These are phyloP conservation scores for Pogonophryne albipinna DNA, from an alignment of 2,797 vertebrate species.

Conservation along the genomic window DNA sequence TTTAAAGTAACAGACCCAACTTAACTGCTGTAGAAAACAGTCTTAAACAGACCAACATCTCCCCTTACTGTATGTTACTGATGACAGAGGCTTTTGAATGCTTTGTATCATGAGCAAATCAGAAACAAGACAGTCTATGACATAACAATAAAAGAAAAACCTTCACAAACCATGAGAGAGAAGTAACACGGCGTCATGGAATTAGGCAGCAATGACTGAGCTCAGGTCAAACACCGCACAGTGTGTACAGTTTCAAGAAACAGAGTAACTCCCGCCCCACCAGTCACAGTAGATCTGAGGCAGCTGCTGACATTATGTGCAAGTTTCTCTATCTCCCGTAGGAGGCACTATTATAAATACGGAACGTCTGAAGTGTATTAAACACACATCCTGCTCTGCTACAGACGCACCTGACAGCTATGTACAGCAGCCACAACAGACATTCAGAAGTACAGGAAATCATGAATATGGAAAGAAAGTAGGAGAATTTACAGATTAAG, in stretches of 20 bases:
- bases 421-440: conserved; percentile 18
- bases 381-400: conserved; percentile 42
- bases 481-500: neutral
- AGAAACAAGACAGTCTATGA: conserved; percentile 3
- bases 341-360: neutral
- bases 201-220: conserved; percentile 25
- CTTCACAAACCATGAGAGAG: neutral
- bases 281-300: conserved; percentile 1
- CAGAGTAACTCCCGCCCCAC: neutral
- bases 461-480: neutral
- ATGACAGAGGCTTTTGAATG: conserved; percentile 51
- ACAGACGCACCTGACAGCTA: conserved; percentile 13
- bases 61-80: neutral
- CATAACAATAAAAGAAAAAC: neutral
- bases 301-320: conserved; percentile 49
- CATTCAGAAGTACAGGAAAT: conserved; percentile 42
- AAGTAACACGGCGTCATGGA: conserved; percentile 9
- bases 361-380: conserved; percentile 44
- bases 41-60: neutral
- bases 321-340: conserved; percentile 31
- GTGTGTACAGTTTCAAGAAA: conserved; percentile 18
- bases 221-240: conserved; percentile 13
- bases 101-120: conserved; percentile 17
- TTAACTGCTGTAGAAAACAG: neutral
- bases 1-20: neutral